Evolutionary conservation across 2,797 vertebrate species (phyloP).

Genomic region (Avahi laniger): DNA sequence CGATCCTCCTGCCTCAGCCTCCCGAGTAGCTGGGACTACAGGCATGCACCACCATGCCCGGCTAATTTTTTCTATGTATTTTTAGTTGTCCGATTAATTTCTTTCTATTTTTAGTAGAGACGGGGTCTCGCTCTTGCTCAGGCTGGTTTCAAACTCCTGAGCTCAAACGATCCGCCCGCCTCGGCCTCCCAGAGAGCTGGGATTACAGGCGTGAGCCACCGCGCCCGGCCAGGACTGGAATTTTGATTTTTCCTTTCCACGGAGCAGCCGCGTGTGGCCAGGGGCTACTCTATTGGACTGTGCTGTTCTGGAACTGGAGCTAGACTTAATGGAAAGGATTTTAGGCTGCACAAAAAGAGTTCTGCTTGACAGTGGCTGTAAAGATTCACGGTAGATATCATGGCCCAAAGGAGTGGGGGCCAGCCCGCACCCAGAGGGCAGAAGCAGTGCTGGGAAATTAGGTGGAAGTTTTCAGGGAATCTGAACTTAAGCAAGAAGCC

Average conservation of each 20-base stretch:
- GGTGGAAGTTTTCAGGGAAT: constrained; percentile 36
- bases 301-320: neutral
- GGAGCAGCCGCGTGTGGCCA: neutral
- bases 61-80: too few relatives aligned
- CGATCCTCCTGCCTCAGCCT: too few relatives aligned
- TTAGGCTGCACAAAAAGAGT: neutral
- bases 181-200: too few relatives aligned
- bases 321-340: neutral
- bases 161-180: too few relatives aligned
- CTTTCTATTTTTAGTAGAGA: too few relatives aligned
- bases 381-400: neutral
- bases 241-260: neutral
- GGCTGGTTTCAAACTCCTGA: too few relatives aligned
- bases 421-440: neutral
- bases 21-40: too few relatives aligned
- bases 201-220: too few relatives aligned
- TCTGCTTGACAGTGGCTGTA: neutral
- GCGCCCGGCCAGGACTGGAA: too few relatives aligned
- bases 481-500: constrained; percentile 49
- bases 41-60: too few relatives aligned
- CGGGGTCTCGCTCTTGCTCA: too few relatives aligned
- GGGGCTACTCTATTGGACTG: neutral
- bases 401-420: neutral
- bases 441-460: constrained; percentile 21
- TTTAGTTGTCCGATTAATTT: too few relatives aligned